Percentiles rank a stretch among this genome's conserved stretches.
These are phyloP conservation scores for Menidia beryllina DNA, from an alignment of 2,113 vertebrate genomes.

Conservation along the genomic window DNA sequence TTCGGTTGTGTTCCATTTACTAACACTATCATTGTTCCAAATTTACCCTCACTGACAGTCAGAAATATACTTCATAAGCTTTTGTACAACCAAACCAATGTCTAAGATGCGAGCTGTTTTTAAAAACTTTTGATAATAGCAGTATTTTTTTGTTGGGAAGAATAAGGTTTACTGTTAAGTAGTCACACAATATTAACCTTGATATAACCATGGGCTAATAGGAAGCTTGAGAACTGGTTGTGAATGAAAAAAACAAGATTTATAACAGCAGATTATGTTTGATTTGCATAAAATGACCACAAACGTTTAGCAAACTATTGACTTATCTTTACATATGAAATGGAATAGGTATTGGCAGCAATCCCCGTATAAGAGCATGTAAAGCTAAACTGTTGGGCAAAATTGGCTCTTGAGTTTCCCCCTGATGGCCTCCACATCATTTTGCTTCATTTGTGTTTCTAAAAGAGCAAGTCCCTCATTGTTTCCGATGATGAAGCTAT, in stretches of 20 bases:
- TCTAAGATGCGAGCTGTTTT: slow-evolving; percentile 11
- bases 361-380: slow-evolving; percentile 9
- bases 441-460: slow-evolving; percentile 42
- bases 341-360: background rate
- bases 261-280: slow-evolving; percentile 9
- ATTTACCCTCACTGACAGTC: slow-evolving; percentile 5
- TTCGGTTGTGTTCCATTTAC: slow-evolving; percentile 21
- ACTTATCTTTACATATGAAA: background rate
- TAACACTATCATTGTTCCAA: slow-evolving; percentile 42
- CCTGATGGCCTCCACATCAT: slow-evolving; percentile 32
- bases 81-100: slow-evolving; percentile 16
- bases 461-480: slow-evolving; percentile 46
- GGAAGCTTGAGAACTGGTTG: background rate
- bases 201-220: slow-evolving; percentile 16
- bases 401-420: slow-evolving; percentile 46
- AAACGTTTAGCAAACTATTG: background rate
- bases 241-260: slow-evolving; percentile 5
- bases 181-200: background rate
- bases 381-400: slow-evolving; percentile 11
- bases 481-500: slow-evolving; percentile 57
- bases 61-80: slow-evolving; percentile 14
- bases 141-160: slow-evolving; percentile 3
- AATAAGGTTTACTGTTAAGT: slow-evolving; percentile 18
- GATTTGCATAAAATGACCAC: background rate
- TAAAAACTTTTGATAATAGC: background rate